Base-by-base conservation (phyloP, 2,797 vertebrate genomes). In the Limosa lapponica region DNA sequence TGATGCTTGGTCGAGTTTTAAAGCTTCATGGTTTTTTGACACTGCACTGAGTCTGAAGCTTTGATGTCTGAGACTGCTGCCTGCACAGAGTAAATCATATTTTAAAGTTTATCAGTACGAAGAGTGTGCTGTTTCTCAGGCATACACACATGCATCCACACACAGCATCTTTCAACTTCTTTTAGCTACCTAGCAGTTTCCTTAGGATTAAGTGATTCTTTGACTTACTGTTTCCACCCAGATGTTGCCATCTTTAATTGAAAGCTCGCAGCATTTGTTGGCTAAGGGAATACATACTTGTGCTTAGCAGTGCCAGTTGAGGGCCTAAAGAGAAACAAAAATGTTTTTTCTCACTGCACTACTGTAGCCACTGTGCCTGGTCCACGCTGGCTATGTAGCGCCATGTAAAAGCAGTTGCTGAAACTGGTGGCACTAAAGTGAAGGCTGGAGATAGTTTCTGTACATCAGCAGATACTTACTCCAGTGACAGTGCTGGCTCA, bases 21-120 rank as follows among this genome's bases (percentile, higher is more conserved):
- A 97, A 96, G 93, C 94, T 96, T 97, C 96, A 96, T 96, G 95
- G 84, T 90, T 97, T 97, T 97, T 95, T 96, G 96, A 96, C 97
- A 96, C 67, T 78, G 95, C 71, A 55, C 94, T 85, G 80, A 96
- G 84, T 92, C 91, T 96, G 86, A 96, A 90, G 96, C 96, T 97
- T 97, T 97, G 97, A 97, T 97, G 97, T 97, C 84, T 95, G 71
- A 96, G 86, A 75, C 95, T 95, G 91, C 95, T 91, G 92, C 91
- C 95, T 91, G 89, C 86, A 90, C 91, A 90, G 88, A n/a, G 15
- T 92, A 97, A 97, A 97, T 97, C 92, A 94, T 95, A 94, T 96
- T 97, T 97, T 89, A 90, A 97, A 96, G 73, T 97, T 95, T 96
- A 93, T 96, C 83, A 59, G 87, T 87, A 94, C 0, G 6, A 94